These are phyloP conservation scores for Himalopsyche anomala DNA, from an alignment of 2,888 invertebrate genomes.

Conservation along the genomic window DNA sequence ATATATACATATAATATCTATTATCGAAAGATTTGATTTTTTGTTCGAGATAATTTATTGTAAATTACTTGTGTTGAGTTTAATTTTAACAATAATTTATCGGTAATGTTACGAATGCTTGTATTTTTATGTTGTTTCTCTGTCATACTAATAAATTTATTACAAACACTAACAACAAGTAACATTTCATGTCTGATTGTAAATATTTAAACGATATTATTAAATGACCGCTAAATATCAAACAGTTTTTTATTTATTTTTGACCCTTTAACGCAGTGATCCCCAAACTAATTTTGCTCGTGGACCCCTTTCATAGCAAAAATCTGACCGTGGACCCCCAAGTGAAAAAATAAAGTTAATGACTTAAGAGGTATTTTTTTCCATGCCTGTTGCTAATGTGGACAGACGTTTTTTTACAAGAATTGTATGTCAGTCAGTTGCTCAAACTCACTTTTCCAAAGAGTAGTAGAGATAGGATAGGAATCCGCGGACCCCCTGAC, in stretches of 20 bases:
- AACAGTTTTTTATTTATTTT: not conserved
- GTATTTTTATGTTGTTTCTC: conserved; percentile 40
- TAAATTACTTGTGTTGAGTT: conserved; percentile 28
- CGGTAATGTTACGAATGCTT: conserved; percentile 45
- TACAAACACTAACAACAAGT: conserved; percentile 39
- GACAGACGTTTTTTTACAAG: too few species aligned
- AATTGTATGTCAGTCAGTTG: too few species aligned
- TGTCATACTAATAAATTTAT: conserved; percentile 48
- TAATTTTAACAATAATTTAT: conserved; percentile 47
- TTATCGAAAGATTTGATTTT: not conserved
- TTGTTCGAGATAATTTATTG: not conserved
- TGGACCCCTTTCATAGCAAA: too few species aligned
- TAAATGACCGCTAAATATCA: conserved; percentile 63
- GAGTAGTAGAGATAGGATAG: too few species aligned
- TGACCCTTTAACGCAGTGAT: too few species aligned
- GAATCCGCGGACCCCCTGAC: too few species aligned
- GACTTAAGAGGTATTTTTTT: too few species aligned
- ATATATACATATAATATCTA: not conserved
- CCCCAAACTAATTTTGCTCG: too few species aligned
- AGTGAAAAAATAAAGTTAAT: too few species aligned
- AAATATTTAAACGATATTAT: conserved; percentile 64
- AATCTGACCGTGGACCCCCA: too few species aligned
- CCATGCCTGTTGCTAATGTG: too few species aligned
- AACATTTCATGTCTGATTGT: conserved; percentile 58
- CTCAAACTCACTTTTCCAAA: too few species aligned